These are phyloP conservation scores for Ceratothoa steindachneri DNA, from an alignment of 2,888 invertebrate genomes.

Conservation along the genomic window DNA sequence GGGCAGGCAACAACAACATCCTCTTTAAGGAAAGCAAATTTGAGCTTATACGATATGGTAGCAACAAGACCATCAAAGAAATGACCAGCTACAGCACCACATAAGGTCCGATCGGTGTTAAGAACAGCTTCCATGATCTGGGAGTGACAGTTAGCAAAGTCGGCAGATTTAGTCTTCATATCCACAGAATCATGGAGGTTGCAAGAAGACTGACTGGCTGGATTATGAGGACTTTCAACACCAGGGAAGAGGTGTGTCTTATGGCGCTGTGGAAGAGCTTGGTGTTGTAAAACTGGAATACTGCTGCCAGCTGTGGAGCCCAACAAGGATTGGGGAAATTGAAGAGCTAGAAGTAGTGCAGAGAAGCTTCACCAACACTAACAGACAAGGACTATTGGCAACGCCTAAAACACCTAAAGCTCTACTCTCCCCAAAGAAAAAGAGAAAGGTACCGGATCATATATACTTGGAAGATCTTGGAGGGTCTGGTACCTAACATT, in stretches of 20 bases:
- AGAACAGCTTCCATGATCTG: neutral
- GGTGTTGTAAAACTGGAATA: neutral
- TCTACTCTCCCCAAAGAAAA: no score
- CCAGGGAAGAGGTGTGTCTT: neutral
- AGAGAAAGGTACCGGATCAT: no score
- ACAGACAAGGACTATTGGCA: no score
- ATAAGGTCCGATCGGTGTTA: neutral
- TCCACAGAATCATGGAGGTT: neutral
- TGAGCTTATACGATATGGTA: neutral
- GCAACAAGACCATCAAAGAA: no score
- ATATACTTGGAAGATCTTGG: no score
- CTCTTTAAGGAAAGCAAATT: neutral
- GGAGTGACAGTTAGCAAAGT: neutral
- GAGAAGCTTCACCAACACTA: neutral
- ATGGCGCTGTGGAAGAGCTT: neutral
- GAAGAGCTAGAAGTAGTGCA: neutral
- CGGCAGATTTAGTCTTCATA: neutral
- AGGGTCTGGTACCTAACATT: no score
- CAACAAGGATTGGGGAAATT: neutral
- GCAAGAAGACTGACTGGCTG: neutral
- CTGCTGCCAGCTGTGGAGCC: neutral
- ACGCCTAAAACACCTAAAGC: no score
- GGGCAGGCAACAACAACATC: neutral
- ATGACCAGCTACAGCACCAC: neutral
- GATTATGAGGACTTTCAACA: neutral